Percentiles rank a stretch among this genome's conserved stretches.
Evolutionary conservation across 2,797 vertebrate genomes (phyloP).

Genomic region (Naso thynnoides): DNA sequence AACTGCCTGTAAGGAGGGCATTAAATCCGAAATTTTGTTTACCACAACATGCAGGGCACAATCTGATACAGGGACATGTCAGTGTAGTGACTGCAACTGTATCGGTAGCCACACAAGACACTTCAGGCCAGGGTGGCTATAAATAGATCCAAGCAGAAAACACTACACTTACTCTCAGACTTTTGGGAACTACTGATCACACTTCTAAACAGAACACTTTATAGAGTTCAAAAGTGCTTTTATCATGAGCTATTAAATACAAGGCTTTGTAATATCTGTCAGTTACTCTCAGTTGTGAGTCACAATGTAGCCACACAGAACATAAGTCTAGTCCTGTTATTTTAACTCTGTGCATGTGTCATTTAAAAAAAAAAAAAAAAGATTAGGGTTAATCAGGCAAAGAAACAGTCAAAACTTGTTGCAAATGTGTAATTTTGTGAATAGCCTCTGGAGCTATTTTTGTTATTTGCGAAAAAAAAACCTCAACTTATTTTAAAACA

Average conservation of each 20-base stretch:
- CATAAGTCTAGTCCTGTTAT: background rate
- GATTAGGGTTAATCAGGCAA: no score
- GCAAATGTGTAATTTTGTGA: background rate
- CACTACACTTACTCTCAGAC: slow-evolving; percentile 32
- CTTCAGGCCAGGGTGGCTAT: slow-evolving; percentile 61
- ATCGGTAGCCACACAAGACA: slow-evolving; percentile 48
- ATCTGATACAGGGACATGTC: slow-evolving; percentile 50
- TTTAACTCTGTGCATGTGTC: background rate
- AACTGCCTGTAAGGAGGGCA: slow-evolving; percentile 16
- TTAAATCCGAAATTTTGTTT: slow-evolving; percentile 65
- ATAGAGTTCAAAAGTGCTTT: slow-evolving; percentile 1
- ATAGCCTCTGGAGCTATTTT: background rate
- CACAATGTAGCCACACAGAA: slow-evolving; percentile 11
- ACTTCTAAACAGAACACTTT: slow-evolving; percentile 10
- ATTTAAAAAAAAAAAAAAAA: no score
- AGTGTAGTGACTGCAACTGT: slow-evolving; percentile 47
- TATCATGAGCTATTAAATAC: background rate
- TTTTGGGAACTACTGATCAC: background rate
- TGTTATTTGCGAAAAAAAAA: background rate
- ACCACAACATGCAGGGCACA: slow-evolving; percentile 37
- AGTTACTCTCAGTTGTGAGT: background rate
- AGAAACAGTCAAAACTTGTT: background rate
- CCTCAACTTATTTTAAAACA: background rate
- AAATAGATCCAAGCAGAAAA: slow-evolving; percentile 64
- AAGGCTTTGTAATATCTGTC: background rate